Evolutionary conservation across 35 echinoderm and acorn worm genomes (phyloP).

Genomic region (Patiria miniata): DNA sequence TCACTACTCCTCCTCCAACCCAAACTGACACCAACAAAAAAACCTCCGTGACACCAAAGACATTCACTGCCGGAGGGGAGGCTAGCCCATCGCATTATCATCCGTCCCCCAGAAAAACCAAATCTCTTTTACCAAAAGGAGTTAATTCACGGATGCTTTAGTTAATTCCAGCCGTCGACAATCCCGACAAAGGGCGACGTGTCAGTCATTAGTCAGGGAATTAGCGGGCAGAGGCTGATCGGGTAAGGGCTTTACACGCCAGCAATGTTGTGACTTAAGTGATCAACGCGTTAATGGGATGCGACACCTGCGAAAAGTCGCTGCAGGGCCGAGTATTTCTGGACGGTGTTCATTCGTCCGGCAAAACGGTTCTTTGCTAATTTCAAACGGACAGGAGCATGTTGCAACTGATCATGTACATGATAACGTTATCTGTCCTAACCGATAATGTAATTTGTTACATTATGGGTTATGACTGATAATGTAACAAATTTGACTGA

Average conservation of each 20-base stretch:
- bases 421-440: no score
- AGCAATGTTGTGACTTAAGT: conserved; percentile 7
- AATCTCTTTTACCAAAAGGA: conserved; percentile 1
- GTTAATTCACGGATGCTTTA: conserved; percentile 10
- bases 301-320: not conserved
- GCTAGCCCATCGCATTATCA: not conserved
- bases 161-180: conserved; percentile 3
- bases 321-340: not conserved
- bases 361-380: not conserved
- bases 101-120: not conserved
- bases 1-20: no score
- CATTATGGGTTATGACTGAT: no score
- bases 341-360: not conserved
- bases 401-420: no score
- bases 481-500: no score
- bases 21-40: no score
- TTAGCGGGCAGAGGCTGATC: not conserved
- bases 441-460: no score
- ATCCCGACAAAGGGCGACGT: conserved; percentile 7
- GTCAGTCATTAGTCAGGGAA: conserved; percentile 14
- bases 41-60: not conserved
- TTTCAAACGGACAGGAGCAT: not conserved
- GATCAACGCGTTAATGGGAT: not conserved
- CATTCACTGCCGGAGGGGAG: not conserved
- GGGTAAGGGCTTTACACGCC: not conserved